Percentiles rank a stretch among this genome's conserved stretches.
Conservation (phyloP, 2,113 vertebrate genomes). For the Tachuris rubrigastra region DNA sequence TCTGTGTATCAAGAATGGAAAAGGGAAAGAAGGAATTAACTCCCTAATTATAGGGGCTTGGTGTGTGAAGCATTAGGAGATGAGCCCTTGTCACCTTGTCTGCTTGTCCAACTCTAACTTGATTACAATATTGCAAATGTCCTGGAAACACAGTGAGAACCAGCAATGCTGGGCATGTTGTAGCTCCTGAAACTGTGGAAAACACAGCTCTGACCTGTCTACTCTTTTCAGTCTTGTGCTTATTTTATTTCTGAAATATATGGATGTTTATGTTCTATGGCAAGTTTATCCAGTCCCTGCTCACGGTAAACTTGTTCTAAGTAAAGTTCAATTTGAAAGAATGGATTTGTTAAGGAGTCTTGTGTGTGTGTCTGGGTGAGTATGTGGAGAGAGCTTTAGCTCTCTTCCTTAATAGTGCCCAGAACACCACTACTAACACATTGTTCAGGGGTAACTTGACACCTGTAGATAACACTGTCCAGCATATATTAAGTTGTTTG, state of each 20-base stretch:
- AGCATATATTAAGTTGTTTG: neutral
- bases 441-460: neutral
- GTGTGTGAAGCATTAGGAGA: neutral
- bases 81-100: neutral
- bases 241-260: neutral
- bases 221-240: neutral
- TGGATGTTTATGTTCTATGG: neutral
- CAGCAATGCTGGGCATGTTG: neutral
- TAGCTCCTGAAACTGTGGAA: neutral
- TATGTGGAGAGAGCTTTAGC: neutral
- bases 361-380: neutral
- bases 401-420: neutral
- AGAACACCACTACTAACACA: neutral
- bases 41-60: neutral
- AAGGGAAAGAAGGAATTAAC: neutral
- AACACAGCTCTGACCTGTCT: neutral
- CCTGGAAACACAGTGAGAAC: neutral
- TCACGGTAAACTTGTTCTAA: neutral
- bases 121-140: neutral
- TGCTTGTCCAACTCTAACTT: neutral
- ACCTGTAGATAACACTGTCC: neutral
- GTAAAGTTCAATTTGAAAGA: neutral
- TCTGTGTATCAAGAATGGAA: neutral
- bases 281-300: neutral
- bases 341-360: neutral